Conservation (phyloP, 35 echinoderm and acorn worm species). For the Lytechinus variegatus region DNA sequence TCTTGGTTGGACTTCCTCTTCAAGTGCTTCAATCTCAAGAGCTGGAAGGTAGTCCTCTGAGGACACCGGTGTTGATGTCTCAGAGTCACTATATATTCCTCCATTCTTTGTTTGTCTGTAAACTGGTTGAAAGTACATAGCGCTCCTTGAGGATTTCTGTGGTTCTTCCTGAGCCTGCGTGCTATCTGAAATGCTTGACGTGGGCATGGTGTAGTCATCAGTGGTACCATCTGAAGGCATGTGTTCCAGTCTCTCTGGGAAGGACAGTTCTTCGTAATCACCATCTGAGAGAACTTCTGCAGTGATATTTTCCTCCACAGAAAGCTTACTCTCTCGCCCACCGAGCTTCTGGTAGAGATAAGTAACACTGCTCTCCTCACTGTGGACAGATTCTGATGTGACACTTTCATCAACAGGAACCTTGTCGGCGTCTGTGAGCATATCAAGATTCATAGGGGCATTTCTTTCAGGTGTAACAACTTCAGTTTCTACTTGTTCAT, state of each 20-base stretch:
- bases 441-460: neutral
- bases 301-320: neutral
- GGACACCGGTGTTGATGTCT: neutral
- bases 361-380: neutral
- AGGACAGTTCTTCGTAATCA: neutral
- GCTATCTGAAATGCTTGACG: neutral
- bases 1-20: slow-evolving; percentile 27
- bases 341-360: neutral
- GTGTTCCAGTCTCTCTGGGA: neutral
- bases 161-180: neutral
- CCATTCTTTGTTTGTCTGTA: neutral
- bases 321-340: neutral
- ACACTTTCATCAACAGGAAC: neutral
- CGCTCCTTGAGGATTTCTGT: neutral
- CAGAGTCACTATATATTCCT: neutral
- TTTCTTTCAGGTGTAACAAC: neutral
- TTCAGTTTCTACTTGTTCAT: neutral
- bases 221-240: neutral
- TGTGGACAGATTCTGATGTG: neutral
- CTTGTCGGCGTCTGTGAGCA: neutral
- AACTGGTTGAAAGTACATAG: slow-evolving; percentile 8
- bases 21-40: slow-evolving; percentile 25
- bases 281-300: slow-evolving; percentile 1
- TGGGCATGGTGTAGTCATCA: neutral
- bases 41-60: slow-evolving; percentile 37